A percentile compares a stretch with the other conserved stretches of the same genome.
phyloP scores from a whole-genome alignment of 2,888 invertebrate genomes.

The Mechanitis messenoides region DNA sequence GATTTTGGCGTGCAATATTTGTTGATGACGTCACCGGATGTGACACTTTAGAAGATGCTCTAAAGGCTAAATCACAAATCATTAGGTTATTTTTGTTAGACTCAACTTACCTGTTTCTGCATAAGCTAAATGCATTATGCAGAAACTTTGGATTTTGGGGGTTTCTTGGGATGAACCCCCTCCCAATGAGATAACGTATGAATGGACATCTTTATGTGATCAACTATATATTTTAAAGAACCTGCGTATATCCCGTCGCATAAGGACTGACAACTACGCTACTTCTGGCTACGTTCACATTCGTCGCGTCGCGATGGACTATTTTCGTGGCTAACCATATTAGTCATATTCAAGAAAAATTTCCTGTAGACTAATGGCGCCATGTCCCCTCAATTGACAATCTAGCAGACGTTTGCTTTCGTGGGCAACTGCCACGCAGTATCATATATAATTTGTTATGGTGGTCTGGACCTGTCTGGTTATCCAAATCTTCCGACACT shows the following conservation, averaged over 20 bases:
- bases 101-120: conserved; percentile 24
- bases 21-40: too few relatives aligned
- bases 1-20: too few relatives aligned
- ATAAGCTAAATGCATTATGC: conserved; percentile 22
- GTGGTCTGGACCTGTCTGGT: too few relatives aligned
- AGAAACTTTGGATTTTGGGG: conserved; percentile 26
- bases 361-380: conserved; percentile 14
- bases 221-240: too few relatives aligned
- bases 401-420: conserved; percentile 19
- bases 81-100: conserved; percentile 19
- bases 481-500: too few relatives aligned
- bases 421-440: conserved; percentile 14
- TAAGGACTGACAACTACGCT: conserved; percentile 4
- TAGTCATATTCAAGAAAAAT: conserved; percentile 20
- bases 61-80: too few relatives aligned
- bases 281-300: conserved; percentile 22
- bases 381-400: conserved; percentile 19
- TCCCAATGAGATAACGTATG: conserved; percentile 13
- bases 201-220: conserved; percentile 4
- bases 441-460: conserved; percentile 7
- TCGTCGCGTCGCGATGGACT: conserved; percentile 23
- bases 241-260: too few relatives aligned
- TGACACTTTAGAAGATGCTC: too few relatives aligned
- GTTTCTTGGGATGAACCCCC: conserved; percentile 25
- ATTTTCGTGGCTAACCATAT: conserved; percentile 26